Base-by-base conservation (phyloP, 2,888 invertebrate species). In the Encarsia formosa region DNA sequence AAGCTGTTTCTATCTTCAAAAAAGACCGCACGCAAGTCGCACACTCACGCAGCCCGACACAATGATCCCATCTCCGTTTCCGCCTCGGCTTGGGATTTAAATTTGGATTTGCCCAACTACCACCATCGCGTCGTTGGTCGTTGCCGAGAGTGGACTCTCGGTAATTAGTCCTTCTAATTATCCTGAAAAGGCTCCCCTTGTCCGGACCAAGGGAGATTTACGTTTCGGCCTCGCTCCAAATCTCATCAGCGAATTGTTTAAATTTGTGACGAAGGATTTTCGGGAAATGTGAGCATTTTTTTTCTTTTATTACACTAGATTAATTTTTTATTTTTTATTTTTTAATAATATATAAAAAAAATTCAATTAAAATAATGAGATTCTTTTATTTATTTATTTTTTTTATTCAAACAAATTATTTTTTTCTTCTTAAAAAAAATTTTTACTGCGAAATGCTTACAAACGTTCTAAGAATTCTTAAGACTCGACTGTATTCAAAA, bases 81-180 rank as follows among this genome's bases (percentile, higher is more conserved):
- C 8, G 29, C 29, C 43, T n/a, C 34, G 19, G 20, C 13, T 23
- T 39, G 39, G 13, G 38, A 44, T 53, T 53, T 44, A 44, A 53
- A 49, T 49, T 53, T 37, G 40, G 35, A 29, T 40, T 45, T 35
- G 6, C 15, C 32, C 16, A 15, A 39, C 32, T 37, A 32, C 23
- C 31, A 19, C 6, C 29, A 15, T 13, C 18, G 13, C 41, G 16
- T n/a, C 34, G 34, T 15, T n/a, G 5, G 34, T 15, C 5, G 5
- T 5, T 11, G 6, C 13, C 8, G 15, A 9, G 35, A 51, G 44
- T 37, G 39, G 43, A 41, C 37, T 54, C 41, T 20, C 19, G 45
- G 46, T 54, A 54, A 54, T 54, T 49, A 54, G 49, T 49, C n/a
- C 29, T 42, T 40, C 38, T 54, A 54, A 54, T 54, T 54, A 54